Base-by-base conservation (phyloP, 2,113 vertebrate genomes). In the Bufo gargarizans region DNA sequence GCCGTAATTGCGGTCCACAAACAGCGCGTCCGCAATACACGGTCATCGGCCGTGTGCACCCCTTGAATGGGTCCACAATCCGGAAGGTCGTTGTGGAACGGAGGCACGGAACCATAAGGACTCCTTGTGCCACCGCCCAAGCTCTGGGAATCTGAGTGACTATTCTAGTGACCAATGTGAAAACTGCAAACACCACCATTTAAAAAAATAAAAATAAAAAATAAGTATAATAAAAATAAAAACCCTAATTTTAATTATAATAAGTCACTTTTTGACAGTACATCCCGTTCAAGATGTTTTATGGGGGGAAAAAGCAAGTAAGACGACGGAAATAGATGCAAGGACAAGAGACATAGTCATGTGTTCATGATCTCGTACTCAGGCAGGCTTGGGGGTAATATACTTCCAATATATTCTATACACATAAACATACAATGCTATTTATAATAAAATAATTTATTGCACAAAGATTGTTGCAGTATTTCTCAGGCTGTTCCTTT, bases 381-480 rank as follows among this genome's bases (percentile, higher is more conserved):
- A 16, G 58, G 12, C 13, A 14, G 9, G 33, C 33, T 33, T 33
- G 33, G 61, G 61, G 61, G 20, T 22, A 19, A 77, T 77, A 50
- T 9, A 20, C 45, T 76, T n/a, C 19, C 45, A 17, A 77, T 74
- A 45, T 45, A 56, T 20, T 12, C 61, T 67, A 67, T 84, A 55
- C 49, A 84, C 47, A 55, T 55, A 69, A 53, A 69, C 59, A 82
- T 47, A 59, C 80, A 82, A 82, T 63, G 65, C 17, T 11, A 47
- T 82, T 47, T 6, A 82, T 47, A 63, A 20, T 65, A 65, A 82
- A 82, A 82, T 63, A 81, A n/a, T 63, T 61, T 82, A 82, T 82
- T 84, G 47, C 50, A 84, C 63, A 71, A 84, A 84, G n/a, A 12
- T 22, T 67, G 14, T 20, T n/a, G 22, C 47, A 84, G 53, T 12